Base-by-base conservation (phyloP, 2,888 invertebrate species). In the Pseudococcus viburni region DNA sequence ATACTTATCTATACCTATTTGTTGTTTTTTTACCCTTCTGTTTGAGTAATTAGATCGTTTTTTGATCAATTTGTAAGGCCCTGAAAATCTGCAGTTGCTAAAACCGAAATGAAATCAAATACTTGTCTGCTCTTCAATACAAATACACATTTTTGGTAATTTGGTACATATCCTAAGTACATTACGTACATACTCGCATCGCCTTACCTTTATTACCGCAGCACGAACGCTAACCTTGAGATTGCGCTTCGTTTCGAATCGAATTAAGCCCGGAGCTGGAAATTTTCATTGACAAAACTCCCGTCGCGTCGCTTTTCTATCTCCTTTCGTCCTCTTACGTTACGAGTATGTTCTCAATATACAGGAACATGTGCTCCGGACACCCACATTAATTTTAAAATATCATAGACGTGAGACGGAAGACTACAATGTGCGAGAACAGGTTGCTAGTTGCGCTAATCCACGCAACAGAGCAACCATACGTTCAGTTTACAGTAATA, bases 251-350 rank as follows among this genome's bases (percentile, higher is more conserved):
- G 15, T 15, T 55, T 55, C 11, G 15, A 55, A 33, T 33, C 26
- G 55, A 55, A 55, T 55, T 15, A 55, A 55, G 55, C 55, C 55
- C 55, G 17, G 17, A 17, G 55, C 55, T 55, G 55, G 17, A 55
- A 55, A 55, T 55, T 55, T 55, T 55, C 55, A 55, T 55, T 55
- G 55, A 55, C 55, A 55, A 12, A 55, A 55, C 55, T 55, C 55
- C 55, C 17, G 17, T 15, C 55, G 55, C 17, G 46, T 17, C 55
- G 55, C 55, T 46, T 12, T 8, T 12, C 9, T 46, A 1, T 46
- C 46, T 11, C 15, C 55, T 55, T 15, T 55, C 55, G 55, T 55
- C 55, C 55, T 55, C 55, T 11, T 46, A 55, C 5, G 17, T 5
- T 55, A 11, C 46, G 17, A 17, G 17, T 55, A 17, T 17, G 12